Evolutionary conservation across 2,113 vertebrate genomes (phyloP).

Genomic region (Sclerurus mexicanus): DNA sequence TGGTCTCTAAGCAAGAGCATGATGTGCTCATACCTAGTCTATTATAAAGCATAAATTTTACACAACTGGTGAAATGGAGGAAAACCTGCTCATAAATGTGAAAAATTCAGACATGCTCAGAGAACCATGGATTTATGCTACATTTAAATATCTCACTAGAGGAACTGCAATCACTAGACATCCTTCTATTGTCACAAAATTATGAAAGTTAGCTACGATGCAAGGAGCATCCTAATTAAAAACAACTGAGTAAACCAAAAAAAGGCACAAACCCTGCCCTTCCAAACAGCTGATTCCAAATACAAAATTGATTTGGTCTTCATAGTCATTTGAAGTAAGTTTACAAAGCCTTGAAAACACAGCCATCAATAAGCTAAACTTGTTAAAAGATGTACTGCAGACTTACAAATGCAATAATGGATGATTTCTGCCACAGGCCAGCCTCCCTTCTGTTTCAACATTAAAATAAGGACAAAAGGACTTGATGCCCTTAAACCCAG

Average conservation of each 20-base stretch:
- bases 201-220: neutral
- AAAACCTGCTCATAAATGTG: neutral
- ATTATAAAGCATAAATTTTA: neutral
- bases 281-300: constrained; percentile 41
- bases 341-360: neutral
- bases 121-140: neutral
- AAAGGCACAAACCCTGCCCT: neutral
- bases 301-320: constrained; percentile 23
- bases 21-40: neutral
- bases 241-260: neutral
- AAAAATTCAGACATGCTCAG: neutral
- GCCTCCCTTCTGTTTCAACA: neutral
- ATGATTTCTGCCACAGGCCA: neutral
- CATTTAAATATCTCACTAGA: neutral
- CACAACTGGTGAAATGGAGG: neutral
- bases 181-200: neutral
- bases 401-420: neutral
- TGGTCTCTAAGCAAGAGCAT: neutral
- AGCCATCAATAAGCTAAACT: neutral
- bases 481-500: neutral
- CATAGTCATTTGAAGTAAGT: neutral
- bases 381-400: constrained; percentile 1
- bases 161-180: neutral
- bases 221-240: neutral
- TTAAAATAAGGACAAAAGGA: constrained; percentile 1